Conservation (phyloP, 2,888 invertebrate species). For the Polietes domitor region DNA sequence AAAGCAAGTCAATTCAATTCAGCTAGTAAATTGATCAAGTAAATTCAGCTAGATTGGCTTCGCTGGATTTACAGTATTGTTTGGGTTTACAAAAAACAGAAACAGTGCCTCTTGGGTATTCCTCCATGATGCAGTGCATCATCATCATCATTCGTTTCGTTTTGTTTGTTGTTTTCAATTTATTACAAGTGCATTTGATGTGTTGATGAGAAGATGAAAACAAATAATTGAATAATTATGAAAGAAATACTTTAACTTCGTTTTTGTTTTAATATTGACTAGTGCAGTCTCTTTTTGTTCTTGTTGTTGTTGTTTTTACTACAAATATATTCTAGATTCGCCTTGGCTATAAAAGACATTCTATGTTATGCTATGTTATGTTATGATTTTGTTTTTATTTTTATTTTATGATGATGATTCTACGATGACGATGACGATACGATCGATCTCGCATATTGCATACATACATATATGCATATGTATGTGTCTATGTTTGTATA, state of each 20-base stretch:
- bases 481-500: not conserved
- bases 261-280: constrained; percentile 58
- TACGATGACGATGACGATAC: not conserved
- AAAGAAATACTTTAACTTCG: constrained; percentile 26
- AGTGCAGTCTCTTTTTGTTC: constrained; percentile 63
- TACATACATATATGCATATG: not conserved
- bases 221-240: not conserved
- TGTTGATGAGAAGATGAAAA: constrained; percentile 32
- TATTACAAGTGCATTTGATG: constrained; percentile 25
- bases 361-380: not conserved
- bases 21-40: too few relatives aligned
- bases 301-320: constrained; percentile 31
- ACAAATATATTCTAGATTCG: constrained; percentile 27
- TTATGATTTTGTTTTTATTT: not conserved
- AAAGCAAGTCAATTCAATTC: too few relatives aligned
- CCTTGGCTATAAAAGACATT: constrained; percentile 9
- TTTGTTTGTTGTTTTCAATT: constrained; percentile 22
- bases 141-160: not conserved
- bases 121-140: not conserved
- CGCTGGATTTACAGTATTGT: too few relatives aligned
- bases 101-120: too few relatives aligned
- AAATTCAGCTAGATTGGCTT: too few relatives aligned
- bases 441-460: not conserved
- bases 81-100: too few relatives aligned
- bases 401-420: not conserved